Conservation (phyloP, 2,113 vertebrate species). For the Phoenicopterus ruber region DNA sequence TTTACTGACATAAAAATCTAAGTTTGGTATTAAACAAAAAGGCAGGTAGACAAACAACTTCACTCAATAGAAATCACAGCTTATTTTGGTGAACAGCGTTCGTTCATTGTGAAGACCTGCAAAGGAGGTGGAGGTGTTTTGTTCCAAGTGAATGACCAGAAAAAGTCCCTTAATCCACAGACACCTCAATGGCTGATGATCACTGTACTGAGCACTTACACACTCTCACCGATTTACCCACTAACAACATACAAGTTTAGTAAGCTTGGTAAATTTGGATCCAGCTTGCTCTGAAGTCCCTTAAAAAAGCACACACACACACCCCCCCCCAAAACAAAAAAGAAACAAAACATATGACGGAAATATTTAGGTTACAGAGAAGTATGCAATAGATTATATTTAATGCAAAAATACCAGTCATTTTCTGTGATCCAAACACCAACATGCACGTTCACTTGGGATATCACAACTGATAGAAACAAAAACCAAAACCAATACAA, state of each 20-base stretch:
- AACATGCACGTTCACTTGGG: accelerated
- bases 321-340: too few species aligned
- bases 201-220: accelerated
- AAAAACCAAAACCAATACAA: background rate
- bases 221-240: background rate
- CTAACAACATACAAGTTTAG: background rate
- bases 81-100: background rate
- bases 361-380: background rate
- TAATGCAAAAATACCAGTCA: background rate
- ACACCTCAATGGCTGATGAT: background rate
- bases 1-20: background rate
- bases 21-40: background rate
- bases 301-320: background rate
- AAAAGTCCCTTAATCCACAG: background rate
- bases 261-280: background rate
- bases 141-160: background rate
- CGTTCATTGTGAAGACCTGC: background rate
- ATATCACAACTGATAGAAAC: background rate
- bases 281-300: background rate
- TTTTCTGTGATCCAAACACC: background rate
- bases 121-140: background rate
- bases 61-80: background rate
- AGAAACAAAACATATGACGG: background rate
- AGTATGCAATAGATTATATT: background rate
- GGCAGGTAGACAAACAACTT: background rate